Evolutionary conservation across 2,888 invertebrate genomes (phyloP), one percentile per base, ranked within the genome.

Genomic region (Metallyticus violacea): DNA sequence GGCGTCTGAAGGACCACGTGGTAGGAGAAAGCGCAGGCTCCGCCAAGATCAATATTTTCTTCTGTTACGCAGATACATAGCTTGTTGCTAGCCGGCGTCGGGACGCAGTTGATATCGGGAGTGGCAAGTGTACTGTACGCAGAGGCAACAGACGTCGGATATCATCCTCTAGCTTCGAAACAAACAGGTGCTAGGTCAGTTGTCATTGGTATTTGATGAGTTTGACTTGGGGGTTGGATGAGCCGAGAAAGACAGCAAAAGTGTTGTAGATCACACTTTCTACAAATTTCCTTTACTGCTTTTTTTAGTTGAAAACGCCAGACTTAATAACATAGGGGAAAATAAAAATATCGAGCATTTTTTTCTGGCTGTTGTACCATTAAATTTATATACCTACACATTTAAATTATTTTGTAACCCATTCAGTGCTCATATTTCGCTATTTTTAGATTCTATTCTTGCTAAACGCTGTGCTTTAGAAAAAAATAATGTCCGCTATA

Each of bases 1-100:
- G 29, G 76, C 79, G 77, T 81, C 28, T 85, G 85, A 62, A 62
- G 40, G 40, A 62, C 86, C 86, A 86, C 86, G 83, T 86, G 86
- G 76, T 86, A 30, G 62, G 28, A 25, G 77, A 77, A 27, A 77
- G 86, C 86, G 86, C 84, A 86, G 83, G 80, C 86, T 76, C 29
- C 7, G 40, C 30, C 1, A 22, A 62, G 86, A 86, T 86, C 86
- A 86, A 86, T 86, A 86, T 77, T 79, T 77, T 62, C 40, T 62
- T 62, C 3, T n/a, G n/a, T n/a, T n/a, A n/a, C n/a, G n/a, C n/a
- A 27, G 76, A 82, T 86, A 86, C 79, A 83, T 79, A 30, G 83
- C 80, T 62, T 79, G 83, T 79, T 82, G 82, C 82, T 77, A 77
- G 85, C 80, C 85, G 85, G 28, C 29, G 76, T 76, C 25, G 7